Base-by-base conservation (phyloP, 23 tunicate species). In the Diplosoma virens region DNA sequence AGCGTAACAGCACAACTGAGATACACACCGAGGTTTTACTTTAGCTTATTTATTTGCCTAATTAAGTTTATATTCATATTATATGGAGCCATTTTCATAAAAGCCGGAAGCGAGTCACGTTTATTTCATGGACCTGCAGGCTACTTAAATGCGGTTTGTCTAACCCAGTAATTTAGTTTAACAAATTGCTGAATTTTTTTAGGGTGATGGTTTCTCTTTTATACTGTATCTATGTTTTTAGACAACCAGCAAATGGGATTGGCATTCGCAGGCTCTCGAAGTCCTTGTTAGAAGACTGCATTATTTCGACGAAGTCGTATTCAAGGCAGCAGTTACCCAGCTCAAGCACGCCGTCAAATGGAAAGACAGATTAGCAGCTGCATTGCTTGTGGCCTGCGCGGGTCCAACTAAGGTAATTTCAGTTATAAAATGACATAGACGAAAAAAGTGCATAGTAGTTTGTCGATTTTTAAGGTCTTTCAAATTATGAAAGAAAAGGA, bases 321-420 rank as follows among this genome's bases (percentile, higher is more conserved):
- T 89, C 25, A 82, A 78, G 32, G 88, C 81, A 0, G 58, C 83
- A n/a, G 37, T 89, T 2, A 60, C 67, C 2, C 89, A 84, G 9
- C 64, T 90, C 30, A 66, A 73, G 23, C 58, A 75, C 28, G 97
- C 97, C 2, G 37, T 61, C 4, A 90, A 83, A 47, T 90, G 97
- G 97, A 70, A 84, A 41, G 89, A 90, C 33, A 63, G 97, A 65
- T 48, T 90, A 48, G 66, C 90, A 18, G 97, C 97, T 50, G 90
- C 90, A 5, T 59, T 84, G 65, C 63, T 90, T 28, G 36, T 90
- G 2, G 97, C 88, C 2, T 78, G 70, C 41, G 32, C 33, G 20
- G 96, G 96, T 0, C 96, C 96, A 23, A 47, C 74, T 17, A 25
- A 66, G 37, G 83, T 87, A 58, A 36, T 16, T 77, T 3, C n/a